A percentile compares a stretch with the other conserved stretches of the same genome.
These are phyloP conservation scores for Pontoporia blainvillei DNA, from an alignment of 2,113 vertebrate genomes.

Conservation along the genomic window DNA sequence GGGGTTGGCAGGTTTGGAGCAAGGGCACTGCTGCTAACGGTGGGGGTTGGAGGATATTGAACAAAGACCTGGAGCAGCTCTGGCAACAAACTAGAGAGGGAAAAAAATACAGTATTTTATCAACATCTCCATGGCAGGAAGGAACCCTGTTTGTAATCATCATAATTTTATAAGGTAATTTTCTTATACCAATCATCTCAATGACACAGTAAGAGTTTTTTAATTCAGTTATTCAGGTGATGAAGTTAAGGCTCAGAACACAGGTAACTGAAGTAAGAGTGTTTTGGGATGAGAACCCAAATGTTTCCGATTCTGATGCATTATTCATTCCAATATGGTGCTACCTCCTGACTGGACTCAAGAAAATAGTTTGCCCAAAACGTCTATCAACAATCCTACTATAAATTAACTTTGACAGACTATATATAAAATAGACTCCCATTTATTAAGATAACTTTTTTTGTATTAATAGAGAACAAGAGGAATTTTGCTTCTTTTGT, in stretches of 20 bases:
- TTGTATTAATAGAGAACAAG: background rate
- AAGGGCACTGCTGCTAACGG: background rate
- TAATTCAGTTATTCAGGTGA: background rate
- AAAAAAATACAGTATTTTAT: background rate
- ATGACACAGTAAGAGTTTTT: background rate
- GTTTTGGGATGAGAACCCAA: background rate
- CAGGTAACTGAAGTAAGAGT: background rate
- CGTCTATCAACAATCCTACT: background rate
- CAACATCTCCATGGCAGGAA: background rate
- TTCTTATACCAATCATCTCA: background rate
- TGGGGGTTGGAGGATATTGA: background rate
- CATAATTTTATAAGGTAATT: background rate
- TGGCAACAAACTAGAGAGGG: background rate
- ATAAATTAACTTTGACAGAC: background rate
- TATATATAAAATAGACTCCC: background rate
- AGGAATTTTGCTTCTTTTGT: background rate
- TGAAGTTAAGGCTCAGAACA: background rate
- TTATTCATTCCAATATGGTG: background rate
- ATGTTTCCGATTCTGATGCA: background rate
- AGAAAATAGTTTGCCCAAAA: background rate
- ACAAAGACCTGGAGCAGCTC: background rate
- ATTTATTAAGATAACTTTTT: background rate
- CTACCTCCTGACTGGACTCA: background rate
- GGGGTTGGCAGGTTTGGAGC: background rate
- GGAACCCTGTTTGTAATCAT: background rate